Percentiles rank a stretch among this genome's conserved stretches.
Evolutionary conservation across 2,797 vertebrate species (phyloP).

Genomic region (Gymnoscopelus braueri): DNA sequence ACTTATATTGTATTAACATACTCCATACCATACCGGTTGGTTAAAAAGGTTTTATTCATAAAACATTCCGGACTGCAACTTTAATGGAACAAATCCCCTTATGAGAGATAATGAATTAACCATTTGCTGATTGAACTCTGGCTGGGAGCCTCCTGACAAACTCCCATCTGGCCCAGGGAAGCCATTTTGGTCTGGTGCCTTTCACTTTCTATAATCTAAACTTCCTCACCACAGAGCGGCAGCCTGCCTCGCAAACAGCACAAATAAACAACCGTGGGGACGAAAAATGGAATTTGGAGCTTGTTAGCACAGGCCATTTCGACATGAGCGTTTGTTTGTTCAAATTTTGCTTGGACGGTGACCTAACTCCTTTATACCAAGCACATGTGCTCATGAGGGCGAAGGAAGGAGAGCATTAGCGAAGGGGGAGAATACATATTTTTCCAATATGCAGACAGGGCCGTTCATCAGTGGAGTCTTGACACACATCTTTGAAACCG

Average conservation of each 20-base stretch:
- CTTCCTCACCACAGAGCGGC: slow-evolving; percentile 55
- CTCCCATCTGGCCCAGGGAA: slow-evolving; percentile 33
- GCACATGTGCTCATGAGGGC: slow-evolving; percentile 67
- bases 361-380: slow-evolving; percentile 67
- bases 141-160: not conserved
- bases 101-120: not conserved
- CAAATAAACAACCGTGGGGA: slow-evolving; percentile 65
- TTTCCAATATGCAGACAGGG: slow-evolving; percentile 71
- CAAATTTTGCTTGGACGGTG: slow-evolving; percentile 65
- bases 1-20: too few relatives aligned
- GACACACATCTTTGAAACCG: slow-evolving; percentile 68
- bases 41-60: too few relatives aligned
- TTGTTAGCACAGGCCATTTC: slow-evolving; percentile 56
- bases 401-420: slow-evolving; percentile 44
- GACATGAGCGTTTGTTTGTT: slow-evolving; percentile 72
- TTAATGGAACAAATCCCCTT: not conserved
- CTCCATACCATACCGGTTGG: too few relatives aligned
- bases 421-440: slow-evolving; percentile 66
- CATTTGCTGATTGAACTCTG: not conserved
- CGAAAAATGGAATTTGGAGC: slow-evolving; percentile 49
- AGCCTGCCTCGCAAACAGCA: slow-evolving; percentile 60
- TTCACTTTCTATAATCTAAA: slow-evolving; percentile 58
- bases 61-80: too few relatives aligned
- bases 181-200: slow-evolving; percentile 62
- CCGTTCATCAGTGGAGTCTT: slow-evolving; percentile 66